These are phyloP conservation scores for Lucilia cuprina DNA, from an alignment of 1,140 invertebrate genomes.

Conservation along the genomic window DNA sequence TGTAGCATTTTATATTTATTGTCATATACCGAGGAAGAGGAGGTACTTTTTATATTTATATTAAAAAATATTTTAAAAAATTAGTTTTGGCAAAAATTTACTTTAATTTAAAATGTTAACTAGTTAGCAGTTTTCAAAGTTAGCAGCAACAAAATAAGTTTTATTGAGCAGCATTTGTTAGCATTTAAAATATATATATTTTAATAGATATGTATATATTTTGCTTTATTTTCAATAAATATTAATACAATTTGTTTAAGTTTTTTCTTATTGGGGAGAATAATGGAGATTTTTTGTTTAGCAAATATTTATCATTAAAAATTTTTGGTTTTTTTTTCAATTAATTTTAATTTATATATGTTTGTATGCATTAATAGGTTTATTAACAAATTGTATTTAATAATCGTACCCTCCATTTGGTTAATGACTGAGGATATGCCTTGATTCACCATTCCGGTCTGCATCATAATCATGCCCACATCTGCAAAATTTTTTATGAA, in stretches of 20 bases:
- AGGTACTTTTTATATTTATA: background rate
- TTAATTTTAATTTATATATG: background rate
- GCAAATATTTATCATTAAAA: background rate
- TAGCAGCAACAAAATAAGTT: background rate
- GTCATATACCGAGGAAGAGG: constrained; percentile 1
- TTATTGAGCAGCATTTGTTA: constrained; percentile 1
- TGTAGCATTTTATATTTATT: background rate
- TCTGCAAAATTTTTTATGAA: constrained; percentile 72
- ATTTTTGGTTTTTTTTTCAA: background rate
- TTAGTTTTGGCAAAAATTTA: background rate
- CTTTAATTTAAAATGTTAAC: background rate
- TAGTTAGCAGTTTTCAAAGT: constrained; percentile 4
- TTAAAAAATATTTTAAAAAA: background rate
- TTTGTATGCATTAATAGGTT: background rate
- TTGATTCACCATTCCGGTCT: constrained; percentile 89
- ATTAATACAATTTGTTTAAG: background rate
- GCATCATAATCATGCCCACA: constrained; percentile 95
- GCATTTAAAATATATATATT: background rate
- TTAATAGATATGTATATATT: too few species aligned
- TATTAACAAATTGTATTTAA: constrained; percentile 19
- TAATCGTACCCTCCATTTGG: constrained; percentile 80
- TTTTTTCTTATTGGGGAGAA: background rate
- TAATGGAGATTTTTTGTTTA: background rate
- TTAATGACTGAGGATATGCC: constrained; percentile 75
- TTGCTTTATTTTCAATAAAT: background rate